These are phyloP conservation scores for Timandra comae DNA, from an alignment of 2,888 invertebrate genomes.

Conservation along the genomic window DNA sequence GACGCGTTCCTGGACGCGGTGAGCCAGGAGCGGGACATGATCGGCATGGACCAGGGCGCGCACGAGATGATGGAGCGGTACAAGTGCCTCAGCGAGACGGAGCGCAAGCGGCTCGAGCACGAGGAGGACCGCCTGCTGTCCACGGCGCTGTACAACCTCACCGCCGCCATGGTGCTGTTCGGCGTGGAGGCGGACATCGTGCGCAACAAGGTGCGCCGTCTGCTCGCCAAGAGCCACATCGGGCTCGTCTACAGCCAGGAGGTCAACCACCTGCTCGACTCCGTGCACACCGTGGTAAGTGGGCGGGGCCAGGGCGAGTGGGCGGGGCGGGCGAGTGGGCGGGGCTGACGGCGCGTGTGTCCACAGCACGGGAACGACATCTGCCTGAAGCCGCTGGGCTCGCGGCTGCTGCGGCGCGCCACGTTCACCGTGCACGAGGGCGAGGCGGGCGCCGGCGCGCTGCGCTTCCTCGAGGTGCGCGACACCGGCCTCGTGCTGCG, in stretches of 20 bases:
- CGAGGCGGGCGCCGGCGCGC: slow-evolving; percentile 91
- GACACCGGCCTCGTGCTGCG: slow-evolving; percentile 95
- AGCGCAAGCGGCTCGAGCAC: slow-evolving; percentile 95
- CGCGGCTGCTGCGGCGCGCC: slow-evolving; percentile 95
- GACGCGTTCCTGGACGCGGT: slow-evolving; percentile 99
- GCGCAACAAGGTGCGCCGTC: slow-evolving; percentile 89
- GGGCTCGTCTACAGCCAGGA: slow-evolving; percentile 98
- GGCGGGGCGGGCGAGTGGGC: neutral
- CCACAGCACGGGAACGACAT: slow-evolving; percentile 98
- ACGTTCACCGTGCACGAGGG: slow-evolving; percentile 99
- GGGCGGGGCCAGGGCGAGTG: neutral
- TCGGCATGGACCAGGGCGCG: slow-evolving; percentile 99
- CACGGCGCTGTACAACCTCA: slow-evolving; percentile 96
- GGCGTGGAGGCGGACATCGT: slow-evolving; percentile 90
- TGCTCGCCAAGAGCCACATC: slow-evolving; percentile 98
- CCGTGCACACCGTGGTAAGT: slow-evolving; percentile 93
- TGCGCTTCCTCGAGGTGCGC: slow-evolving; percentile 94
- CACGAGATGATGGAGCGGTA: slow-evolving; percentile 99
- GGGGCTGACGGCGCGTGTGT: neutral
- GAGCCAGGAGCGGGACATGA: slow-evolving; percentile 97
- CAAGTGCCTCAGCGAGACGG: slow-evolving; percentile 93
- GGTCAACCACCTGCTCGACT: slow-evolving; percentile 96
- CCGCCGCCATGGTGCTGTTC: slow-evolving; percentile 96
- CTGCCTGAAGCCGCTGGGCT: slow-evolving; percentile 96
- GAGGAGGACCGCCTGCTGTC: slow-evolving; percentile 98